phyloP scores from a whole-genome alignment of 2,797 vertebrate genomes.

The Betta splendens region DNA sequence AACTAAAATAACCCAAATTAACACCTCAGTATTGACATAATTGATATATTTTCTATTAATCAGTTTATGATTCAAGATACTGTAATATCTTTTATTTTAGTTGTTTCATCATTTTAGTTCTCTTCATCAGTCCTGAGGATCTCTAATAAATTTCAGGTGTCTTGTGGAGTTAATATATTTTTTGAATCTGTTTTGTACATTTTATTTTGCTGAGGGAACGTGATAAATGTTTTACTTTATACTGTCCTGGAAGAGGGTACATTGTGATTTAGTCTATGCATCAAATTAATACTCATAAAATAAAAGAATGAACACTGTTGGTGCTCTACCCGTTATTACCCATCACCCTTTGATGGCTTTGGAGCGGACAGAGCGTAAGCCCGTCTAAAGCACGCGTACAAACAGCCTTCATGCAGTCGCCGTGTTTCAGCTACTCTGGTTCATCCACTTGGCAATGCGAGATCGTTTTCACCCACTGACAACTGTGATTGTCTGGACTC shows the following conservation, averaged over 20 bases:
- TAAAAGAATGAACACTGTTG: background rate
- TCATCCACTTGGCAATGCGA: slow-evolving; percentile 65
- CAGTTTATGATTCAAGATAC: background rate
- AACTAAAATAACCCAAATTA: no score
- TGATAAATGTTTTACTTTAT: no score
- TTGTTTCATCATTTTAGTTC: no score
- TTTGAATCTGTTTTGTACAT: background rate
- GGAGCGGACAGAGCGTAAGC: slow-evolving; percentile 9
- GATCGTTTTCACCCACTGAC: slow-evolving; percentile 75
- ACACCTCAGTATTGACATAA: no score
- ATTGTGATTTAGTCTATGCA: background rate
- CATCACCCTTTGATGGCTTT: slow-evolving; percentile 21
- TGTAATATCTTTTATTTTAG: no score
- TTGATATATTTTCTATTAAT: slow-evolving; percentile 5
- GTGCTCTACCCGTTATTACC: background rate
- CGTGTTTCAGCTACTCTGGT: slow-evolving; percentile 41
- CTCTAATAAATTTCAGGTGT: no score
- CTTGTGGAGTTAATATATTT: no score
- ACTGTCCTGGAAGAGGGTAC: background rate
- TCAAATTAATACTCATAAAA: no score
- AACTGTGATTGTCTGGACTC: slow-evolving; percentile 77
- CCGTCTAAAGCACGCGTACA: slow-evolving; percentile 31
- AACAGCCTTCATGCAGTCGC: slow-evolving; percentile 24
- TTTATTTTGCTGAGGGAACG: background rate
- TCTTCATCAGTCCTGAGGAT: no score